These are phyloP conservation scores for Glaucidium brasilianum DNA, from an alignment of 2,113 vertebrate species.

Conservation along the genomic window DNA sequence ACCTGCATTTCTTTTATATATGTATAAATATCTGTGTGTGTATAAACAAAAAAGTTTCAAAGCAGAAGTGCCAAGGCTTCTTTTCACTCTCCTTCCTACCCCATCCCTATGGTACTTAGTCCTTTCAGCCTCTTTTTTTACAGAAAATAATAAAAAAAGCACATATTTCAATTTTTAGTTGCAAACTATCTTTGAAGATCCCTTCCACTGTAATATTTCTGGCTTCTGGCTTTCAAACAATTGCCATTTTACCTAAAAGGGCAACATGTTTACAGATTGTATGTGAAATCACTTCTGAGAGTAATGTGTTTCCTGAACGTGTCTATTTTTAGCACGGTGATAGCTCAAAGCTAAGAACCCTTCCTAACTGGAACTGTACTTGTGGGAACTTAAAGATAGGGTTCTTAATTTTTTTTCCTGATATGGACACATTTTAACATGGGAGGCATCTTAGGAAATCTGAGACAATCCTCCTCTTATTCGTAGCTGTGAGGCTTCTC, in stretches of 20 bases:
- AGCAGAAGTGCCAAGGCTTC: not conserved
- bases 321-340: not conserved
- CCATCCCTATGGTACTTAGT: not conserved
- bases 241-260: slow-evolving; percentile 42
- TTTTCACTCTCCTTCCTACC: not conserved
- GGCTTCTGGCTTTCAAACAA: not conserved
- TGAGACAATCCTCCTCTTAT: not conserved
- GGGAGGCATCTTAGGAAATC: not conserved
- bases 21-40: fast-evolving
- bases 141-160: not conserved
- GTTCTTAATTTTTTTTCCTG: slow-evolving; percentile 8
- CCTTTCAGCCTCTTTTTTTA: not conserved
- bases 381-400: not conserved
- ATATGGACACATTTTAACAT: not conserved
- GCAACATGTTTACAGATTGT: not conserved
- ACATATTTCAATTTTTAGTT: not conserved
- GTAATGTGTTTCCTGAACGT: slow-evolving; percentile 19
- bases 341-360: not conserved
- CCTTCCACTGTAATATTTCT: not conserved
- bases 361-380: not conserved
- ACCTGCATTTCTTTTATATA: not conserved
- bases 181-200: not conserved
- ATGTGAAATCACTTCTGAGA: slow-evolving; percentile 13
- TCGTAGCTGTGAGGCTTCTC: not conserved
- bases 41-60: not conserved